These are phyloP conservation scores for Naja naja DNA, from an alignment of 2,113 vertebrate species.

Conservation along the genomic window DNA sequence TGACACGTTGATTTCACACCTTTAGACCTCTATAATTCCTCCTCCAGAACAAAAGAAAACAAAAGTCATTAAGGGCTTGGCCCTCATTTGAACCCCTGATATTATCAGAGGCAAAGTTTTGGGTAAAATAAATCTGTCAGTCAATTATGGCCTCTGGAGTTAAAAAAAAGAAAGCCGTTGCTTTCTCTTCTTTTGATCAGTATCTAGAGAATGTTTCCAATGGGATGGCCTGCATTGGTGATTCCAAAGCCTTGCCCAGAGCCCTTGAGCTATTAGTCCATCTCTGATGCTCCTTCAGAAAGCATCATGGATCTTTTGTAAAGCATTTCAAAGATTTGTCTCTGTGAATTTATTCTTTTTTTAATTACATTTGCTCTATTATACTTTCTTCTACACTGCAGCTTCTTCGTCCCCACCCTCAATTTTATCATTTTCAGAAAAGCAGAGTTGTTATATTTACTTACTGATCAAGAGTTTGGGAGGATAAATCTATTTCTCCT, in stretches of 20 bases:
- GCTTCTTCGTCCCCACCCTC: neutral
- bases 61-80: neutral
- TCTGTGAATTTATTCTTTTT: neutral
- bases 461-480: neutral
- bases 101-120: neutral
- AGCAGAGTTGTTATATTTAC: neutral
- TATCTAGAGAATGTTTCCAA: neutral
- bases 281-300: neutral
- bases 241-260: neutral
- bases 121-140: neutral
- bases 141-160: neutral
- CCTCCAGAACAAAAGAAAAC: neutral
- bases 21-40: neutral
- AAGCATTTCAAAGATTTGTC: neutral
- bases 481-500: neutral
- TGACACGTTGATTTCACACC: neutral
- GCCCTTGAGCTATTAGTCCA: neutral
- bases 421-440: neutral
- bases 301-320: neutral
- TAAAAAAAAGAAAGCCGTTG: neutral
- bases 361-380: neutral
- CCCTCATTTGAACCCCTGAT: neutral
- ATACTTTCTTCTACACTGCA: neutral
- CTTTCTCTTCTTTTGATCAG: neutral
- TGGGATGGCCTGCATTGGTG: neutral